phyloP scores from a whole-genome alignment of 1,140 invertebrate genomes.

The Cherax destructor region DNA sequence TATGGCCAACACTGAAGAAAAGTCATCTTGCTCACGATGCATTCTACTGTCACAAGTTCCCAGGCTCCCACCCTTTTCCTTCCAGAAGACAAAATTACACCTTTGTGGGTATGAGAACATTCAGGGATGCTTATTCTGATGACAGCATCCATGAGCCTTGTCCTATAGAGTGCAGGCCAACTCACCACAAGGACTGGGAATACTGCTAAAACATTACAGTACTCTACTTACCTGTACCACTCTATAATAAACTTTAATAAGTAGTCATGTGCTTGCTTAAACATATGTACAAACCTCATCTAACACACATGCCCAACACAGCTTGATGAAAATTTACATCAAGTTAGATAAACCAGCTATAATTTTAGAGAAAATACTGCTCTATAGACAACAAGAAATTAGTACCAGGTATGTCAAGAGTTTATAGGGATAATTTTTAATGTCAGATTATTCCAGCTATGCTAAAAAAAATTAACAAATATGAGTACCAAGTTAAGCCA shows the following conservation, averaged over 20 bases:
- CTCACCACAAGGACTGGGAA: constrained; percentile 36
- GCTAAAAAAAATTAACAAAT: too few relatives aligned
- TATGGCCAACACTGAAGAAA: constrained; percentile 51
- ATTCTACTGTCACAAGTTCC: constrained; percentile 42
- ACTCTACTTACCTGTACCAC: not conserved
- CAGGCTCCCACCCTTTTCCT: constrained; percentile 51
- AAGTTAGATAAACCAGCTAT: too few relatives aligned
- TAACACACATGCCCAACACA: not conserved
- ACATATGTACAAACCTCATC: not conserved
- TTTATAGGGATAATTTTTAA: too few relatives aligned
- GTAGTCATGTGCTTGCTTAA: not conserved
- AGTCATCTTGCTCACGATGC: constrained; percentile 51
- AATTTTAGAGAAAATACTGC: too few relatives aligned
- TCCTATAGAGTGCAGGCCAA: constrained; percentile 37
- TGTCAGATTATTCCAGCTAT: too few relatives aligned
- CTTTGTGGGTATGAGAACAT: constrained; percentile 50
- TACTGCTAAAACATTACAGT: constrained; percentile 24
- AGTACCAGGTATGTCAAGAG: too few relatives aligned
- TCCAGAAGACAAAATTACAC: constrained; percentile 16
- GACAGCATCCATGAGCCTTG: constrained; percentile 31
- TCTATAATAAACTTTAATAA: too few relatives aligned
- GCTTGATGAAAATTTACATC: too few relatives aligned
- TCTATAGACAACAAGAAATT: too few relatives aligned
- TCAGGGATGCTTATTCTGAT: not conserved
- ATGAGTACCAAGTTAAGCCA: too few relatives aligned